Evolutionary conservation across 2,888 invertebrate species (phyloP), one percentile per base, ranked within the genome.

Genomic region (Eupithecia tripunctaria): DNA sequence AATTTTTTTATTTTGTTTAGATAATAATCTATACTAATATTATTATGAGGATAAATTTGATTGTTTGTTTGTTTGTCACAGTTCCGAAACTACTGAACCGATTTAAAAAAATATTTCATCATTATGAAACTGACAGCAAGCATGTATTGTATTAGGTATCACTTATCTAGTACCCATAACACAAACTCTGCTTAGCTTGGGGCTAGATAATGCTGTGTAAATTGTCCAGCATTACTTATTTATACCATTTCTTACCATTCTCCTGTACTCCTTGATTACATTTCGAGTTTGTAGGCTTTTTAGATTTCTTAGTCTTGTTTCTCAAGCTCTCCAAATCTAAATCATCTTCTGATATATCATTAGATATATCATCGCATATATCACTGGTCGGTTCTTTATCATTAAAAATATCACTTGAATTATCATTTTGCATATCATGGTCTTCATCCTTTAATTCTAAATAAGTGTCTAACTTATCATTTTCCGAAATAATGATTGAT

Each of bases 281-380:
- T 25, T 56, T 56, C 4, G 25, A 56, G 12, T 56, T 56, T 8
- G 25, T 7, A 25, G 56, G 12, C 10, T 10, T 56, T 14, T 25
- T 21, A 1, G 4, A 25, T 56, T 60, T 18, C 29, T 27, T 59
- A 27, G 14, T 27, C 59, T 60, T 60, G 1, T 56, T 56, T 18
- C 60, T 60, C 29, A 60, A 60, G 18, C 60, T 60, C 15, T 27
- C 60, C 18, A 60, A 29, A 29, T 60, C 29, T 60, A 60, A 8
- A 60, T 60, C 60, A 60, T 60, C 15, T 6, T 6, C 14, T 27
- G 27, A 59, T 15, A 15, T 29, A 29, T 29, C 29, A 60, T 60
- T 18, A 51, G 21, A 21, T 21, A 51, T 51, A 51, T 51, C 51
- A n/a, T n/a, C n/a, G n/a, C n/a, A n/a, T n/a, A n/a, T n/a, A n/a